Evolutionary conservation across 2,797 vertebrate genomes (phyloP).

Genomic region (Phalloptychus januarius): DNA sequence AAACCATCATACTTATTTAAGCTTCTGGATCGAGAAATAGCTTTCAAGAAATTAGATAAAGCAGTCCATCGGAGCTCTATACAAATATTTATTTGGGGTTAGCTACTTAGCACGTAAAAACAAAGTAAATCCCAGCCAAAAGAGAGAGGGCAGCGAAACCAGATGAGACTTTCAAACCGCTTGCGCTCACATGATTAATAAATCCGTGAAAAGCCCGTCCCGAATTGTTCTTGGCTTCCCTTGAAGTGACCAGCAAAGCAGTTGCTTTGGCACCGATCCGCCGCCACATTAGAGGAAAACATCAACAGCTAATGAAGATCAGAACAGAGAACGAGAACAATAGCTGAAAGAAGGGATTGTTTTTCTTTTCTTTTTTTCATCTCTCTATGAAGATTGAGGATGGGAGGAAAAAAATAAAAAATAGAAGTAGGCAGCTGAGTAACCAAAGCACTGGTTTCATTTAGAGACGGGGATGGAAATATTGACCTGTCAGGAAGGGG

Average conservation of each 20-base stretch:
- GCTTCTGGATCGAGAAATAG: constrained; percentile 7
- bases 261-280: constrained; percentile 1
- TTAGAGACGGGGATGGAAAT: constrained; percentile 30
- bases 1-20: constrained; percentile 16
- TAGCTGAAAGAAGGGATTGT: constrained; percentile 1
- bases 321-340: not conserved
- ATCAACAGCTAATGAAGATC: not conserved
- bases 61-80: constrained; percentile 2
- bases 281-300: constrained; percentile 16
- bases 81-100: not conserved
- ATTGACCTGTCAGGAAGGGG: constrained; percentile 13
- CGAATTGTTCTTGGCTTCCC: constrained; percentile 1
- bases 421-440: constrained; percentile 43
- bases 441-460: constrained; percentile 27
- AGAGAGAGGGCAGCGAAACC: not conserved
- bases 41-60: constrained; percentile 5
- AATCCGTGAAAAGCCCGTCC: not conserved
- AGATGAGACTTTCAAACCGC: not conserved
- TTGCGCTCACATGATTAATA: constrained; percentile 11
- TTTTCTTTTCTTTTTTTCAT: constrained; percentile 12
- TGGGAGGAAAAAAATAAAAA: not conserved
- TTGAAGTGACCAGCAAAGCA: constrained; percentile 16
- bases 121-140: not conserved
- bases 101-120: not conserved
- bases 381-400: constrained; percentile 1